These are phyloP conservation scores for Pachycephala philippinensis DNA, from an alignment of 2,113 vertebrate species.

Conservation along the genomic window DNA sequence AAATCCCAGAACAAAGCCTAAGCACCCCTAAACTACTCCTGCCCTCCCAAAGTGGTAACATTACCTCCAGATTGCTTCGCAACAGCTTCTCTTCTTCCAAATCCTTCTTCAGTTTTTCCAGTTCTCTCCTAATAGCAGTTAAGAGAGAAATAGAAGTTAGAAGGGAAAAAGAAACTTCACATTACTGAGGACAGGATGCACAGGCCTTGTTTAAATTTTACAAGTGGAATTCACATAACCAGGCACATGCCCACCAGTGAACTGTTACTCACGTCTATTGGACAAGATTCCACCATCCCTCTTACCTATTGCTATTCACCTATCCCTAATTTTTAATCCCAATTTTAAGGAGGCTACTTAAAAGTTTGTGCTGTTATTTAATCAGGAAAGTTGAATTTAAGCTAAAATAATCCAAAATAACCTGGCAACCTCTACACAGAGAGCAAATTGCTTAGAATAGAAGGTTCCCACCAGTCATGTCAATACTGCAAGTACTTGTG, in stretches of 20 bases:
- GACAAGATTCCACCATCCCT: neutral
- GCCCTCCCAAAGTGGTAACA: neutral
- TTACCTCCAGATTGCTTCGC: constrained; percentile 87
- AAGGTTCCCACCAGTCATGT: neutral
- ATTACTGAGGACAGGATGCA: neutral
- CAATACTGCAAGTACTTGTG: neutral
- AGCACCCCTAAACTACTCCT: neutral
- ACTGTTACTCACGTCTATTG: neutral
- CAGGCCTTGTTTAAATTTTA: neutral
- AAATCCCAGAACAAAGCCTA: neutral
- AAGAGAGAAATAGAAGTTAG: neutral
- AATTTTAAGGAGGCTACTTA: neutral
- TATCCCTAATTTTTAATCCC: neutral
- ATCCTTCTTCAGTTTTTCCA: constrained; percentile 84
- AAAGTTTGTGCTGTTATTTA: neutral
- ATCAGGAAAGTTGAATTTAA: neutral
- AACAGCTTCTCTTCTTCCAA: constrained; percentile 87
- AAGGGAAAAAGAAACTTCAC: neutral
- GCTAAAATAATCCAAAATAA: neutral
- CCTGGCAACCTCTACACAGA: neutral
- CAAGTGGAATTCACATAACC: neutral
- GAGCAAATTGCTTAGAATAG: neutral
- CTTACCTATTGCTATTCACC: neutral
- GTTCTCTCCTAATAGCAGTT: constrained; percentile 83
- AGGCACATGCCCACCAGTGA: neutral